phyloP scores from a whole-genome alignment of 2,888 invertebrate species.

The Mythimna lalbum region DNA sequence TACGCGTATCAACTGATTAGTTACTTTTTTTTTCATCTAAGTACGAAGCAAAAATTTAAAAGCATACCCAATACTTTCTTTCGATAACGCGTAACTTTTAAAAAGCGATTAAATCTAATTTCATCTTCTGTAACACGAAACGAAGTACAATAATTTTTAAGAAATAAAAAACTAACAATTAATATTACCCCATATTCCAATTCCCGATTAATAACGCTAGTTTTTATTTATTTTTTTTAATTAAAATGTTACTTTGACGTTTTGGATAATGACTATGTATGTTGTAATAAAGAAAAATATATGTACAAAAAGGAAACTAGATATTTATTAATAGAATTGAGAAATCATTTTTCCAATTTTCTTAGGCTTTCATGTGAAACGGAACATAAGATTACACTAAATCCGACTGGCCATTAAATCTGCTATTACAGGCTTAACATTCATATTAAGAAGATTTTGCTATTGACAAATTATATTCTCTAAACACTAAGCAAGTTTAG shows the following conservation, averaged over 20 bases:
- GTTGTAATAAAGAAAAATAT: conserved; percentile 74
- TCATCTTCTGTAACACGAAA: conserved; percentile 71
- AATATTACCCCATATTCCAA: conserved; percentile 71
- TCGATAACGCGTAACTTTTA: conserved; percentile 70
- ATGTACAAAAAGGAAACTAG: conserved; percentile 78
- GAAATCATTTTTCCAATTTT: conserved; percentile 67
- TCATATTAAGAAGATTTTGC: conserved; percentile 40
- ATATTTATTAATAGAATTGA: conserved; percentile 68
- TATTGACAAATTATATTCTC: conserved; percentile 35
- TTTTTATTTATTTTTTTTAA: conserved; percentile 58
- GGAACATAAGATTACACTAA: conserved; percentile 60
- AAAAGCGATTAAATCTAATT: conserved; percentile 73
- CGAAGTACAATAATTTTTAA: conserved; percentile 70
- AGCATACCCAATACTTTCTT: conserved; percentile 71
- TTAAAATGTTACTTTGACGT: conserved; percentile 69
- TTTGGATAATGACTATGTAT: conserved; percentile 80
- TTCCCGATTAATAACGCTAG: conserved; percentile 71
- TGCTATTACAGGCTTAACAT: conserved; percentile 39
- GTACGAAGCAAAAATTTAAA: conserved; percentile 82
- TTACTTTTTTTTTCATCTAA: conserved; percentile 73
- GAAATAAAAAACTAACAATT: conserved; percentile 65
- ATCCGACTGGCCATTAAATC: conserved; percentile 61
- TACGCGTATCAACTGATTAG: conserved; percentile 65
- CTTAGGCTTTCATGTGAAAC: conserved; percentile 68
- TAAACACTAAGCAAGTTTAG: conserved; percentile 49